Evolutionary conservation across 1,140 invertebrate species (phyloP).

Genomic region (Ctenoplectra terminalis): DNA sequence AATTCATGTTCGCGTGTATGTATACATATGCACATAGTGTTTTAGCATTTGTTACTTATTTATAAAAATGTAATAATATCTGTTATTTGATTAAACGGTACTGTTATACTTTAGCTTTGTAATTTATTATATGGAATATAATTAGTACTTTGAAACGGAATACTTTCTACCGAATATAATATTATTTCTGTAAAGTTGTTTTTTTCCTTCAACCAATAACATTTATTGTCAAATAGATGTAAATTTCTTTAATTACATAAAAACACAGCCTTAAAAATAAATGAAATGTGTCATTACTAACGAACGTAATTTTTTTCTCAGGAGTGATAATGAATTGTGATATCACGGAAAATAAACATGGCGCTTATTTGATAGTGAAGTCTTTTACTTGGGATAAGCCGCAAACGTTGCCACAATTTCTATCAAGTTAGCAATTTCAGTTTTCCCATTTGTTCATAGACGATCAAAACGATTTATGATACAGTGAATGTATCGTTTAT

Average conservation of each 20-base stretch:
- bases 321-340: constrained; percentile 77
- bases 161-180: background rate
- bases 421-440: constrained; percentile 28
- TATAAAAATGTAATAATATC: background rate
- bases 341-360: constrained; percentile 73
- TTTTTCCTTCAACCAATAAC: background rate
- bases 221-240: background rate
- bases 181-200: background rate
- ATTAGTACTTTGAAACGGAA: background rate
- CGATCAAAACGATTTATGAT: constrained; percentile 28
- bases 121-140: background rate
- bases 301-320: constrained; percentile 65
- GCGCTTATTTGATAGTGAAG: constrained; percentile 71
- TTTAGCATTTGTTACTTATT: too few relatives aligned
- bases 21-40: background rate
- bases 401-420: constrained; percentile 38
- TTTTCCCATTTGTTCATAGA: constrained; percentile 29
- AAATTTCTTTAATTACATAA: constrained; percentile 7
- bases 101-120: too few relatives aligned
- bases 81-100: background rate
- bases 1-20: background rate
- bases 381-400: constrained; percentile 44
- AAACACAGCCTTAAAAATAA: constrained; percentile 13
- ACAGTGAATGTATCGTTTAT: constrained; percentile 48
- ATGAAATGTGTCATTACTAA: constrained; percentile 54